Base-by-base conservation (phyloP, 1,140 invertebrate species). In the Drosophila arawakana region DNA sequence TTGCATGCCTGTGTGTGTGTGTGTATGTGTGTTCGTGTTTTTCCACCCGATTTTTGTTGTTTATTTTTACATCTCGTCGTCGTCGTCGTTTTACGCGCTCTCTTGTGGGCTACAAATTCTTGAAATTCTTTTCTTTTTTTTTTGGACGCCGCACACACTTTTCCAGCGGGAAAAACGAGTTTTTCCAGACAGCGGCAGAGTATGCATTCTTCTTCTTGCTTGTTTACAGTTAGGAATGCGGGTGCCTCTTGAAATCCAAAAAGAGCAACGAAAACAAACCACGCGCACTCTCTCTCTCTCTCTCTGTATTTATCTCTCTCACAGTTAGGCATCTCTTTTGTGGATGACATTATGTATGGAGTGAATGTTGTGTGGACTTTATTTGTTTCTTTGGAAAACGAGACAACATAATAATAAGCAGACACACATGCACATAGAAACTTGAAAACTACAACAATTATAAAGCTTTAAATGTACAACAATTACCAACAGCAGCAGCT, bases 191-290 rank as follows among this genome's bases (percentile, higher is more conserved):
- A 54, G 39, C 63, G 75, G 78, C 69, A 75, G 72, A 69, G 82
- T 76, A 74, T 80, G 75, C 83, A 50, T 74, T 35, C 75, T 80
- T 68, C 80, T 83, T 88, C 80, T 89, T 69, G 73, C 77, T 88
- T 86, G 83, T 86, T 86, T 86, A 86, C 83, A 86, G 83, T 86
- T 86, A 86, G 83, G 83, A 86, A 86, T 86, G 83, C 83, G 84
- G 83, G 69, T 78, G 73, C 65, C 81, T 80, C 65, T 79, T 67
- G 37, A 61, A 63, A 52, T 55, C 58, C 34, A 52, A 70, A 82
- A 69, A 80, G 76, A 71, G 80, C 52, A 76, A 73, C 47, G 52
- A 76, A 66, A 76, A 76, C 60, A 65, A 71, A 71, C 39, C 46
- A 46, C 57, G 57, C 65, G 57, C 62, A 37, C 52, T 55, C 52